Conservation (phyloP, 2,797 vertebrate genomes). For the Cyclura pinguis region DNA sequence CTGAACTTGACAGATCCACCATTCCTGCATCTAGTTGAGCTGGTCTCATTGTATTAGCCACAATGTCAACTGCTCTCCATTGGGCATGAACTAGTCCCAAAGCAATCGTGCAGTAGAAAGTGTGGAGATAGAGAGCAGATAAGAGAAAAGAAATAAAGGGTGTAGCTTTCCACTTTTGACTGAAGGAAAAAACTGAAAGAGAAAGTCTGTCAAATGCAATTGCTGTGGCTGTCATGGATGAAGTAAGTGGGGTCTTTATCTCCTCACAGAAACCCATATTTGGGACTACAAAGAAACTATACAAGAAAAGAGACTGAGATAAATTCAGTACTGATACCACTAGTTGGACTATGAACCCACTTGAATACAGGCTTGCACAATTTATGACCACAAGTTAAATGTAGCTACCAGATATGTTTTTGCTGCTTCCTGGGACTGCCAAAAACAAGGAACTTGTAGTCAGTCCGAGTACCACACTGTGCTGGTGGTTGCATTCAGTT, state of each 20-base stretch:
- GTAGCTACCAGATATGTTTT: neutral
- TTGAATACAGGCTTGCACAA: neutral
- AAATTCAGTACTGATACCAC: neutral
- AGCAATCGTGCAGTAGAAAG: neutral
- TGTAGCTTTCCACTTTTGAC: neutral
- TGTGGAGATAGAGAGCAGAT: neutral
- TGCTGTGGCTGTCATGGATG: neutral
- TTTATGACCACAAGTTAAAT: neutral
- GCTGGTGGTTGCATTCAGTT: neutral
- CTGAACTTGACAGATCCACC: no score
- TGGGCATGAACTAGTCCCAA: neutral
- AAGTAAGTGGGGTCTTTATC: neutral
- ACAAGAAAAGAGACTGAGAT: neutral
- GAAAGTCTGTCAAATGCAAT: neutral
- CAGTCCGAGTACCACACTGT: neutral
- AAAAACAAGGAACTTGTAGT: neutral
- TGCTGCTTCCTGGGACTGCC: neutral
- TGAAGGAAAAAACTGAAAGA: neutral
- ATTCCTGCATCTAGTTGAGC: neutral
- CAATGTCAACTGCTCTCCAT: neutral
- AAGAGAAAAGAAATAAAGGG: neutral
- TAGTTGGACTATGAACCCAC: neutral
- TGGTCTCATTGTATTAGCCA: neutral
- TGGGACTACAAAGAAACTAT: neutral
- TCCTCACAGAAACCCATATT: neutral